These are phyloP conservation scores for Ophion ventricosus DNA, from an alignment of 2,888 invertebrate species.

Conservation along the genomic window DNA sequence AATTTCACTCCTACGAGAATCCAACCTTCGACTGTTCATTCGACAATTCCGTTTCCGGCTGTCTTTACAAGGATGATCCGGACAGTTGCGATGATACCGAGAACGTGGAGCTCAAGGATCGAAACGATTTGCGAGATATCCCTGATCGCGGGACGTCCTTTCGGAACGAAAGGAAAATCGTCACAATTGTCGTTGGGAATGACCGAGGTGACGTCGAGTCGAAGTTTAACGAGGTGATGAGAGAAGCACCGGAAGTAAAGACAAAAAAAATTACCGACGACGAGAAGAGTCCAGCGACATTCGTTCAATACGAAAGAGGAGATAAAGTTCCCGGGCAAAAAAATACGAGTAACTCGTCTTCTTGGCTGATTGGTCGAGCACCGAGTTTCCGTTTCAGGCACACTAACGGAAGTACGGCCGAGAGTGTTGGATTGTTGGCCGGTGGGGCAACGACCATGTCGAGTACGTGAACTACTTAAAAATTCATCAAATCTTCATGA, in stretches of 20 bases:
- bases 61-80: constrained; percentile 69
- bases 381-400: constrained; percentile 56
- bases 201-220: constrained; percentile 17
- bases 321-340: constrained; percentile 15
- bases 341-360: constrained; percentile 40
- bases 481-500: constrained; percentile 17
- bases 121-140: background rate
- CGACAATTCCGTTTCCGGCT: constrained; percentile 77
- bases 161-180: constrained; percentile 8
- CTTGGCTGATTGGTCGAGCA: constrained; percentile 52
- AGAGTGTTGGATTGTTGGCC: constrained; percentile 47
- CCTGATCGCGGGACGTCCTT: background rate
- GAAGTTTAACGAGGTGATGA: background rate
- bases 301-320: constrained; percentile 13
- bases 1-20: constrained; percentile 77
- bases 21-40: constrained; percentile 80
- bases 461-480: constrained; percentile 54
- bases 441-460: constrained; percentile 45
- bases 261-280: background rate
- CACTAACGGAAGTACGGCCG: constrained; percentile 34
- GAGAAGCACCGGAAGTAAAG: constrained; percentile 12
- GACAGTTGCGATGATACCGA: constrained; percentile 1
- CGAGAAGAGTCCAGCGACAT: background rate
- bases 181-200: constrained; percentile 67
- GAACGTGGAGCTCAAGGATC: background rate